A percentile compares a stretch with the other conserved stretches of the same genome.
These are phyloP conservation scores for Carpatolechia fugitivella DNA, from an alignment of 2,888 invertebrate genomes.

Conservation along the genomic window DNA sequence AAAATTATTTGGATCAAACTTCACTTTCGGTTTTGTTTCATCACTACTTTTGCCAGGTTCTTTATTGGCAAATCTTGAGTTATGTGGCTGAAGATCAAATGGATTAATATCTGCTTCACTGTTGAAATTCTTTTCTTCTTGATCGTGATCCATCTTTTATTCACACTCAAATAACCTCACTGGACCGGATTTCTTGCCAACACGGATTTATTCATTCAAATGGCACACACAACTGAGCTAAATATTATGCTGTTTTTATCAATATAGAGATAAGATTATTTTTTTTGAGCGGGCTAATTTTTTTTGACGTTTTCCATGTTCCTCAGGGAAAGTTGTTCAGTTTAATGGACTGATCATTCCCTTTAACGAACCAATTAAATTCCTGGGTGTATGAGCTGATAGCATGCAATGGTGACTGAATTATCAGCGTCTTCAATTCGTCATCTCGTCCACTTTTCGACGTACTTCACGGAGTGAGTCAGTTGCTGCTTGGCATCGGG, in stretches of 20 bases:
- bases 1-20: neutral
- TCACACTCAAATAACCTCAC: neutral
- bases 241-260: no score
- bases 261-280: no score
- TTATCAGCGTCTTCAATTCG: neutral
- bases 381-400: neutral
- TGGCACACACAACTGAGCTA: no score
- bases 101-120: neutral
- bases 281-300: neutral
- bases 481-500: slow-evolving; percentile 59
- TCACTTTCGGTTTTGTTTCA: neutral
- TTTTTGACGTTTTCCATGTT: neutral
- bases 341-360: no score
- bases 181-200: neutral
- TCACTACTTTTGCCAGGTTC: neutral
- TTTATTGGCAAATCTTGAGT: neutral
- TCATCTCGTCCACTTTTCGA: neutral
- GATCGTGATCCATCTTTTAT: neutral
- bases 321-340: no score
- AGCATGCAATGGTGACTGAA: neutral
- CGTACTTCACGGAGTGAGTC: slow-evolving; percentile 41
- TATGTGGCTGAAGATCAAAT: neutral
- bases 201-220: neutral
- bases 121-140: neutral
- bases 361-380: no score